Evolutionary conservation across 1,140 invertebrate genomes (phyloP), one percentile per base, ranked within the genome.

Genomic region (Muscidifurax raptorellus): DNA sequence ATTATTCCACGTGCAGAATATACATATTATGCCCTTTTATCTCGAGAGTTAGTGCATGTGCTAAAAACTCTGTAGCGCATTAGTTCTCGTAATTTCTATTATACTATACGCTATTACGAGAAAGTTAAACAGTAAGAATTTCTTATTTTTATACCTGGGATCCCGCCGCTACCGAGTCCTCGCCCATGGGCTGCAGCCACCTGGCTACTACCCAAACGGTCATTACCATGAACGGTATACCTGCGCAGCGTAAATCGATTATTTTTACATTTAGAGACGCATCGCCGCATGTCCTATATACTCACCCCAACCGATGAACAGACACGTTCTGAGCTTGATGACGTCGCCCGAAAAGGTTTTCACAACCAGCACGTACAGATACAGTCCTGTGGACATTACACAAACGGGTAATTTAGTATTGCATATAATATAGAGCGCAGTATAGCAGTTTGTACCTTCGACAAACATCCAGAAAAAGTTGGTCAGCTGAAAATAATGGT

Each of bases 401-500:
- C n/a, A n/a, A n/a, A n/a, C n/a, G n/a, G n/a, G n/a, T n/a, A n/a
- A n/a, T n/a, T n/a, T n/a, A 83, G 52, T 44, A 40, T 40, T 9
- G 36, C 1, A 0, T 40, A 10, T 40, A n/a, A n/a, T n/a, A n/a
- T n/a, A n/a, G n/a, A n/a, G n/a, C n/a, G 47, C 47, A 52, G 32
- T 10, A 47, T 15, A 15, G n/a, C n/a, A n/a, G n/a, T n/a, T n/a
- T 94, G n/a, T n/a, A 97, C 98, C 98, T 95, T 99, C 98, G 0
- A 99, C 97, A 90, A 99, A 97, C 98, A 99, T 99, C 98, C 98
- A 99, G 93, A 98, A 99, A 92, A 98, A 99, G 91, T 98, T 99
- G 3, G 98, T 98, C 75, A 97, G 94, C 90, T 98, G 97, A 89
- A 98, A 97, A 92, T 98, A 99, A 91, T 98, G 97, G 88, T 97